These are phyloP conservation scores for Spermophilus dauricus DNA, from an alignment of 2,113 vertebrate species.

Conservation along the genomic window DNA sequence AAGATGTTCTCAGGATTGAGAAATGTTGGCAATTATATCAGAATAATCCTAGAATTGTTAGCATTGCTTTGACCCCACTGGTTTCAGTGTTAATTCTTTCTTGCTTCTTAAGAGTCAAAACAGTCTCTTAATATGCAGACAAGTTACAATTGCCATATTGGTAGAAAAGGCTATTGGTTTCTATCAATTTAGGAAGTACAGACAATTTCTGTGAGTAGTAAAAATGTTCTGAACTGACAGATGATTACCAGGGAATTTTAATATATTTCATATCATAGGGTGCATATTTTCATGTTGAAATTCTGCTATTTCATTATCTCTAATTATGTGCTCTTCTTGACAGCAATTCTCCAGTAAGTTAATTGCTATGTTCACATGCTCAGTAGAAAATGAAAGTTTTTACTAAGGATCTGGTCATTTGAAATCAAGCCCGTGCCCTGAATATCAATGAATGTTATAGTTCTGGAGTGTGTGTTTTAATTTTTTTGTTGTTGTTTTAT, in stretches of 20 bases:
- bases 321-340: conserved; percentile 17
- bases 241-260: neutral
- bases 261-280: neutral
- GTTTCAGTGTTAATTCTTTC: neutral
- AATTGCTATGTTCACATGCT: neutral
- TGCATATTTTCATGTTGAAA: conserved; percentile 12
- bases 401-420: neutral
- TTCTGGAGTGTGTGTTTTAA: neutral
- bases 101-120: conserved; percentile 22
- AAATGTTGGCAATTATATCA: neutral
- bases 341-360: neutral
- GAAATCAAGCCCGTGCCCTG: neutral
- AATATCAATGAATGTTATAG: neutral
- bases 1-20: neutral
- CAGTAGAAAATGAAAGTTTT: neutral
- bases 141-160: neutral
- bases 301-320: neutral
- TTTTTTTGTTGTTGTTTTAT: too few species aligned
- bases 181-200: neutral
- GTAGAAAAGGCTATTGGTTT: neutral
- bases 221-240: neutral
- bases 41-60: neutral
- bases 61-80: neutral
- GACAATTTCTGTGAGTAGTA: neutral
- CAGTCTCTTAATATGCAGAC: neutral